Conservation (phyloP, 2,888 invertebrate genomes). For the Diabrotica balteata region DNA sequence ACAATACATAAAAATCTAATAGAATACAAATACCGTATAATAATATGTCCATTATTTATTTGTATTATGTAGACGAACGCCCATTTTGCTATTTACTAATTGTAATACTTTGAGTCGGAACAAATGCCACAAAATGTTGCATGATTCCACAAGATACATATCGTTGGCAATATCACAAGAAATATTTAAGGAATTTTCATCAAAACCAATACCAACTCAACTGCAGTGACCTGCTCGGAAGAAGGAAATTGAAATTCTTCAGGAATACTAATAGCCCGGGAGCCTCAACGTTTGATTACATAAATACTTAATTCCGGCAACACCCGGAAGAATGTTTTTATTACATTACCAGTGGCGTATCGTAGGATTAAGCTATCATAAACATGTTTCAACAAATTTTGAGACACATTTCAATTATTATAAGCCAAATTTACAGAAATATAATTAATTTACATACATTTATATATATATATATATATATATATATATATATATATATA, state of each 20-base stretch:
- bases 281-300: conserved; percentile 45
- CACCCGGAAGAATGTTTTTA: conserved; percentile 44
- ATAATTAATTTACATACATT: too few relatives aligned
- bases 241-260: conserved; percentile 36
- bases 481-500: too few relatives aligned
- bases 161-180: not conserved
- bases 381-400: not conserved
- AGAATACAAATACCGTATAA: too few relatives aligned
- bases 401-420: not conserved
- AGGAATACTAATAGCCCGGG: conserved; percentile 37
- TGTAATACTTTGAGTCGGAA: too few relatives aligned
- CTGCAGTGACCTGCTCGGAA: conserved; percentile 11
- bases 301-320: conserved; percentile 46
- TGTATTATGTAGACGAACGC: too few relatives aligned
- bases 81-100: too few relatives aligned
- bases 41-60: too few relatives aligned
- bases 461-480: too few relatives aligned
- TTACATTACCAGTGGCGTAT: conserved; percentile 41
- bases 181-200: conserved; percentile 20
- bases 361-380: too few relatives aligned
- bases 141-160: conserved; percentile 4
- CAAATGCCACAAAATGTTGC: not conserved
- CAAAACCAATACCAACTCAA: conserved; percentile 14
- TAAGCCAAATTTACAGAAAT: not conserved
- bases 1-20: too few relatives aligned